Percentiles rank a stretch among this genome's conserved stretches.
phyloP scores from a whole-genome alignment of 2,797 vertebrate species.

The Glyptemys insculpta region DNA sequence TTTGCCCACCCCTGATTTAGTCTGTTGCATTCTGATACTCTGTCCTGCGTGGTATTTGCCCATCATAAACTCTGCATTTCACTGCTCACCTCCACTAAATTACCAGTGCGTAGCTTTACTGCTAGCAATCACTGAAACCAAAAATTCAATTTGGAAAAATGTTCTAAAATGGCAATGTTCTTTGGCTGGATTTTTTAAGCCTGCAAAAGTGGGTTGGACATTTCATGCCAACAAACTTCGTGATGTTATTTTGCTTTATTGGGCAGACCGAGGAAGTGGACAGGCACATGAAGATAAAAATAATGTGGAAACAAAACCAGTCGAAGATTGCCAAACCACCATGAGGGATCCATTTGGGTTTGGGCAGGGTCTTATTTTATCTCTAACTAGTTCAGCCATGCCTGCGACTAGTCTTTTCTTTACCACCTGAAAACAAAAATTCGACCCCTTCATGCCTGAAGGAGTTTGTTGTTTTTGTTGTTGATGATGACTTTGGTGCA shows the following conservation, averaged over 20 bases:
- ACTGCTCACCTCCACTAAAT: background rate
- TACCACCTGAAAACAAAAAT: conserved; percentile 10
- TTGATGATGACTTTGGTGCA: conserved; percentile 33
- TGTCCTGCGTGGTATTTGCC: background rate
- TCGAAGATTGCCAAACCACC: background rate
- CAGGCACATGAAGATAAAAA: background rate
- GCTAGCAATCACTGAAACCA: too few relatives aligned
- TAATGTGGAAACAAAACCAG: background rate
- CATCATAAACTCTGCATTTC: background rate
- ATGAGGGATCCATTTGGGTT: background rate
- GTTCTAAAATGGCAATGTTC: background rate
- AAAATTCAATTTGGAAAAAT: background rate
- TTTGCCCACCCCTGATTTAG: background rate
- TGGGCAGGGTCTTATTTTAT: conserved; percentile 8
- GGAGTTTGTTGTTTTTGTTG: background rate
- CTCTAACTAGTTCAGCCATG: background rate
- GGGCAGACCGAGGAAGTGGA: background rate
- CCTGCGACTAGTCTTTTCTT: background rate
- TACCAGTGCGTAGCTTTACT: background rate
- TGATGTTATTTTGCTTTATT: background rate
- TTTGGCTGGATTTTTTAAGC: background rate
- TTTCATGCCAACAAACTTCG: background rate
- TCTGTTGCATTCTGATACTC: background rate
- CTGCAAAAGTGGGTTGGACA: background rate
- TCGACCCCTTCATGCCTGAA: background rate